phyloP scores from a whole-genome alignment of 2,888 invertebrate genomes.

The Ectobius pallidus region DNA sequence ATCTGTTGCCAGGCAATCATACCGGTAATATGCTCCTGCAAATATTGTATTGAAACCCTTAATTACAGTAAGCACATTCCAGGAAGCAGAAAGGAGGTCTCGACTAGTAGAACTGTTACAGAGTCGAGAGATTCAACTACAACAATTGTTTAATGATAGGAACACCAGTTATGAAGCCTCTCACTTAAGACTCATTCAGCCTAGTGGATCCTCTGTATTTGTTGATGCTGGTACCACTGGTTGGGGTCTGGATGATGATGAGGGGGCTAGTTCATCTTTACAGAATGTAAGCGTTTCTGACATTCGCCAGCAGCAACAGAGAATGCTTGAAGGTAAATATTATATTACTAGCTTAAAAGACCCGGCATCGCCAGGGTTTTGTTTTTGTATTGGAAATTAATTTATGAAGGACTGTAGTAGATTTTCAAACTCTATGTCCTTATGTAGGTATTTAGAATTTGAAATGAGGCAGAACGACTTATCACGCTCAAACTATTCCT shows the following conservation, averaged over 20 bases:
- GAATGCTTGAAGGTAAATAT: constrained; percentile 66
- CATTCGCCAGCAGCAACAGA: constrained; percentile 63
- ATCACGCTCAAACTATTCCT: too few relatives aligned
- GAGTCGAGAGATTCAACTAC: constrained; percentile 64
- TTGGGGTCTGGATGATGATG: constrained; percentile 57
- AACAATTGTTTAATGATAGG: constrained; percentile 57
- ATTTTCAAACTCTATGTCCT: too few relatives aligned
- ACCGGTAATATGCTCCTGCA: too few relatives aligned
- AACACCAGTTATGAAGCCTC: constrained; percentile 43
- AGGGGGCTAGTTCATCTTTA: constrained; percentile 47
- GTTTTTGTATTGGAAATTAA: not conserved
- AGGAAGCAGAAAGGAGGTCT: constrained; percentile 66
- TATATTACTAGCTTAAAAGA: too few relatives aligned
- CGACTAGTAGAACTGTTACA: constrained; percentile 66
- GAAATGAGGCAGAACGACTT: too few relatives aligned
- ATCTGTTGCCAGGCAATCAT: too few relatives aligned
- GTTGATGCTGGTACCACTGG: constrained; percentile 57
- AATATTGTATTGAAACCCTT: not conserved
- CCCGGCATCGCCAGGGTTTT: not conserved
- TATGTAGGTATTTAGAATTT: not conserved
- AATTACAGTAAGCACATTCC: constrained; percentile 43
- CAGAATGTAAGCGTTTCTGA: constrained; percentile 55
- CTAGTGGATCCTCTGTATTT: constrained; percentile 48
- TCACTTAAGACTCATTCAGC: constrained; percentile 17
- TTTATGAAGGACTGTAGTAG: too few relatives aligned